Evolutionary conservation across 37 sponge, comb jelly and placozoan species (phyloP).

Genomic region (Hormiphora californensis): DNA sequence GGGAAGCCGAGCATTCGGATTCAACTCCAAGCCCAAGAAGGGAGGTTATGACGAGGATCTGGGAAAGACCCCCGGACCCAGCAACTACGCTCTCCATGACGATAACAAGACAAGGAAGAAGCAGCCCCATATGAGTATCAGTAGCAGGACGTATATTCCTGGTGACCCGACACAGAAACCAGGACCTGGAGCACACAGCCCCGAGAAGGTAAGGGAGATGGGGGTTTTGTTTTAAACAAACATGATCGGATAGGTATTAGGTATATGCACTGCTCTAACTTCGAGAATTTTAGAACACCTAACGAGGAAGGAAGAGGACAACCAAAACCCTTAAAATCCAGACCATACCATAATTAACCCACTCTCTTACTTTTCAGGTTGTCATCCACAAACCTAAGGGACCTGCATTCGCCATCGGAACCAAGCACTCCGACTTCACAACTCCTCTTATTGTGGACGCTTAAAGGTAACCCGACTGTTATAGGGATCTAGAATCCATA

Average conservation of each 20-base stretch:
- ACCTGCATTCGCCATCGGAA: conserved; percentile 52
- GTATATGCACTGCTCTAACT: neutral
- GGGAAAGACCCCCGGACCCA: neutral
- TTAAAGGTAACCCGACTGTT: neutral
- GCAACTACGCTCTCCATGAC: neutral
- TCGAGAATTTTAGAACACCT: neutral
- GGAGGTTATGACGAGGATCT: conserved; percentile 50
- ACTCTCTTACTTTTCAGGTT: conserved; percentile 24
- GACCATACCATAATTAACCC: too few species aligned
- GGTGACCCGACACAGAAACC: conserved; percentile 59
- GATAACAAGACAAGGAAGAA: neutral
- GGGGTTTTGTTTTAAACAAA: neutral
- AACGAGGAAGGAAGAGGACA: too few species aligned
- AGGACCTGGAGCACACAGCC: conserved; percentile 57
- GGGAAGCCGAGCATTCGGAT: conserved; percentile 18
- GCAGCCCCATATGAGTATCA: neutral
- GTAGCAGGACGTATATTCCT: conserved; percentile 55
- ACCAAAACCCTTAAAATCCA: too few species aligned
- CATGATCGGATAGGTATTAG: neutral
- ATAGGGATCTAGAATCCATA: neutral
- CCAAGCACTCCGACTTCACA: conserved; percentile 59
- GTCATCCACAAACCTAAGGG: conserved; percentile 24
- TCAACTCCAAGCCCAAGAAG: conserved; percentile 50
- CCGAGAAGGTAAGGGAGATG: conserved; percentile 52
- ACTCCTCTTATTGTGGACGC: conserved; percentile 55